Evolutionary conservation across 2,797 vertebrate genomes (phyloP).

Genomic region (Rhabdomys pumilio): DNA sequence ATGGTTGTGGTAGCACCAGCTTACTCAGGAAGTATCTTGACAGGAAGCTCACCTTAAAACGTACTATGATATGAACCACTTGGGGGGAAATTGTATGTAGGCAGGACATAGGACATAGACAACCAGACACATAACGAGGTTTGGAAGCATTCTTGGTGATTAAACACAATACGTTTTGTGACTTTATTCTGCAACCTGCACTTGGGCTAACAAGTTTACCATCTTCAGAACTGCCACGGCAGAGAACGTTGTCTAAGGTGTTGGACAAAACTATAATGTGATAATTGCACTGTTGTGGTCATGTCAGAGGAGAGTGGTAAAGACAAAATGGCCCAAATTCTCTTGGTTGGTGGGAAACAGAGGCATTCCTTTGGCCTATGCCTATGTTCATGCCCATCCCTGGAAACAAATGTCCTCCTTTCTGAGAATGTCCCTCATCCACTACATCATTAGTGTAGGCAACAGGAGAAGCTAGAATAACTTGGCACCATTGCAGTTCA

Average conservation of each 20-base stretch:
- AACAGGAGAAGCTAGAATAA: background rate
- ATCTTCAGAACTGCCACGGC: background rate
- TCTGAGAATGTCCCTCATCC: background rate
- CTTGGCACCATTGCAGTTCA: too few relatives aligned
- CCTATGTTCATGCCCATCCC: background rate
- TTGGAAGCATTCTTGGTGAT: background rate
- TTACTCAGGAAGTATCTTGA: background rate
- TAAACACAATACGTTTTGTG: background rate
- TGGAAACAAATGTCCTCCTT: background rate
- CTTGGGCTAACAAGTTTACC: background rate
- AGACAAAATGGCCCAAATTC: background rate
- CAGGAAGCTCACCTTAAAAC: slow-evolving; percentile 52
- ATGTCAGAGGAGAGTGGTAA: background rate
- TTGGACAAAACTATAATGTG: background rate
- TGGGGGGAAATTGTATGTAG: background rate
- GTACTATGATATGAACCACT: background rate
- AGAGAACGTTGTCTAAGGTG: background rate
- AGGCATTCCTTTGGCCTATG: background rate
- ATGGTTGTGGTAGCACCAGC: background rate
- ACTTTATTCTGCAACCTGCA: slow-evolving; percentile 24
- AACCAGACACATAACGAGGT: background rate
- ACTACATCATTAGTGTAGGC: background rate
- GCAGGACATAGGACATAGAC: background rate
- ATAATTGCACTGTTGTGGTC: background rate
- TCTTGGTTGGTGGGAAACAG: background rate